Evolutionary conservation across 2,113 vertebrate genomes (phyloP), one percentile per base, ranked within the genome.

Genomic region (Penelope pileata): DNA sequence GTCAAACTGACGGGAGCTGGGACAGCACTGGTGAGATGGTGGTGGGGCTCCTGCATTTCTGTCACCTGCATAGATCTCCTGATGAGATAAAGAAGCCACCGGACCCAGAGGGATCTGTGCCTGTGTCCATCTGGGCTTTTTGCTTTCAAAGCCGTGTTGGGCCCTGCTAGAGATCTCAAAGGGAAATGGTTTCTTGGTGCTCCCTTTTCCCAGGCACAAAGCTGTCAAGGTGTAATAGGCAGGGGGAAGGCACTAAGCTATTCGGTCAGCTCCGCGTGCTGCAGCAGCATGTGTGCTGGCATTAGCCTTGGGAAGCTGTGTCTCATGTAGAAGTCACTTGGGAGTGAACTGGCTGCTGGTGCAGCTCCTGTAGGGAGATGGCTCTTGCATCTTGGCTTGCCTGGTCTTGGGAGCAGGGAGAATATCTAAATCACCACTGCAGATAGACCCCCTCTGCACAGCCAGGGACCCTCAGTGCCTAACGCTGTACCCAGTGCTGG

Each of bases 351-450:
- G 4, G 18, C 14, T 21, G 30, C 75, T 53, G 75, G 18, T 42
- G 69, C 7, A 2, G 58, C 74, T 77, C 32, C 79, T 12, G 23
- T 2, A 30, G 51, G 53, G 60, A 30, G 64, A 19, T 22, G 34
- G 64, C 43, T 76, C 14, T 8, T 43, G 63, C 7, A 3, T 63
- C 43, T 42, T 58, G 9, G 43, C 24, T 58, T 15, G 18, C 32
- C 29, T 4, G 7, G 38, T 48, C 54, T 77, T 50, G 75, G 43
- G 24, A 74, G 38, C 26, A 17, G 50, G 48, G 70, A 7, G 9
- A 36, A 21, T 5, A 0, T 18, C 12, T 17, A 38, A 1, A 5
- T 24, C 1, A 0, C 70, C 43, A 4, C 3, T 0, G 1, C n/a
- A 16, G 22, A 22, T 19, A 17, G 53, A 40, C 7, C 54, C 68